Conservation (phyloP, 2,797 vertebrate genomes). For the Pseudochromis fuscus region DNA sequence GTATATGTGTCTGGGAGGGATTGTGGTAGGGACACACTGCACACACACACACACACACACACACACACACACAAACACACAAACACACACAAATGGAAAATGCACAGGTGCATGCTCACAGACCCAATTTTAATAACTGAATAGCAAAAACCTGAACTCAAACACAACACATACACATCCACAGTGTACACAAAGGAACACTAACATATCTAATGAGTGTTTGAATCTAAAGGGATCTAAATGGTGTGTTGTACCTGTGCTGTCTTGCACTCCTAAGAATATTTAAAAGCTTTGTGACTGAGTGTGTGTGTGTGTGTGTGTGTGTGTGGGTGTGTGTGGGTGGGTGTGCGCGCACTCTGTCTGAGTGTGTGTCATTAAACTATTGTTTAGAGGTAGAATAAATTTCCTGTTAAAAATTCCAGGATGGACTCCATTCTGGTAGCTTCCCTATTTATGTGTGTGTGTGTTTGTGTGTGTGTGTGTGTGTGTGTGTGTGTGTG, state of each 20-base stretch:
- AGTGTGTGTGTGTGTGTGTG: slow-evolving; percentile 22
- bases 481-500: slow-evolving; percentile 56
- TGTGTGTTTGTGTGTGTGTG: slow-evolving; percentile 59
- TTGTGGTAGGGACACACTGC: no score
- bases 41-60: no score
- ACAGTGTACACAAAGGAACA: neutral
- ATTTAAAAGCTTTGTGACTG: slow-evolving; percentile 28
- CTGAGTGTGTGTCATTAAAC: slow-evolving; percentile 34
- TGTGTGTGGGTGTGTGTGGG: slow-evolving; percentile 8
- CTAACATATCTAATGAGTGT: slow-evolving; percentile 14
- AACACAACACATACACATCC: neutral
- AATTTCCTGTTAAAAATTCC: slow-evolving; percentile 81
- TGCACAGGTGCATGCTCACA: slow-evolving; percentile 65
- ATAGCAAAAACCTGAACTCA: slow-evolving; percentile 33
- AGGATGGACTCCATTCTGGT: slow-evolving; percentile 75
- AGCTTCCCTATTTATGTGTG: slow-evolving; percentile 77
- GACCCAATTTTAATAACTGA: slow-evolving; percentile 51
- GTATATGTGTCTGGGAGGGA: no score
- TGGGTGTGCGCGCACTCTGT: neutral
- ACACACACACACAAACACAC: neutral
- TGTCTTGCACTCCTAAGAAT: slow-evolving; percentile 28
- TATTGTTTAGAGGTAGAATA: slow-evolving; percentile 75
- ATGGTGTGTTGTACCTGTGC: slow-evolving; percentile 38
- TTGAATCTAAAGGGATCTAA: slow-evolving; percentile 22
- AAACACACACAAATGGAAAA: slow-evolving; percentile 32